These are phyloP conservation scores for Tetrax tetrax DNA, from an alignment of 2,113 vertebrate species.

Conservation along the genomic window DNA sequence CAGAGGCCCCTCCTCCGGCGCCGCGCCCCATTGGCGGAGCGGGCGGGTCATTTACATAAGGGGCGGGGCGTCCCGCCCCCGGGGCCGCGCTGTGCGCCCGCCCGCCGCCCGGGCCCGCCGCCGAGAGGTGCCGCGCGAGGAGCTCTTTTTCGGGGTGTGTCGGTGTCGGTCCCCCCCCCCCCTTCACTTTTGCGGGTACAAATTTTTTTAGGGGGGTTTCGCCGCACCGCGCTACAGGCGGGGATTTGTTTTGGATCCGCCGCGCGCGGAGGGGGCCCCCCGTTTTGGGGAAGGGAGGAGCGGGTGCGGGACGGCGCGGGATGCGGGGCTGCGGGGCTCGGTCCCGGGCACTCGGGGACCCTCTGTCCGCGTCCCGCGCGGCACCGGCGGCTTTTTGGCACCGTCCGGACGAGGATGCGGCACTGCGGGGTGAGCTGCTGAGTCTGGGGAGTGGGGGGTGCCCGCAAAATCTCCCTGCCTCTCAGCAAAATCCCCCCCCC, in stretches of 20 bases:
- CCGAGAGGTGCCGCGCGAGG: too few relatives aligned
- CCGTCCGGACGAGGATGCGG: neutral
- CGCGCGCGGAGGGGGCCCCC: accelerated
- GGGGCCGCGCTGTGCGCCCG: too few relatives aligned
- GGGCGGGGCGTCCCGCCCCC: neutral
- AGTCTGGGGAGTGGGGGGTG: neutral
- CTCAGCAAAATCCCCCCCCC: neutral
- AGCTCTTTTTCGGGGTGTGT: neutral
- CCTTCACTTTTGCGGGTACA: neutral
- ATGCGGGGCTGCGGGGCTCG: too few relatives aligned
- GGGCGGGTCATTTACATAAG: accelerated
- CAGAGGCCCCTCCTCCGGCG: constrained; percentile 12
- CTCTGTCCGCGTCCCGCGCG: neutral
- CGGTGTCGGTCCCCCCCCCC: too few relatives aligned
- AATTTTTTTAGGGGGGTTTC: neutral
- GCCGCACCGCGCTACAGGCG: neutral
- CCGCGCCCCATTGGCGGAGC: neutral
- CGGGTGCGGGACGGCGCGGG: neutral
- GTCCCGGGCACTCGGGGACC: neutral
- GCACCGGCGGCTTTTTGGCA: neutral
- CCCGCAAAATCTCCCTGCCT: neutral
- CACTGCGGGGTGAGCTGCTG: neutral
- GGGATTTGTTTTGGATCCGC: neutral
- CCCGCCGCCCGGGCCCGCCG: neutral
- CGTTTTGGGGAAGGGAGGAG: neutral